phyloP scores from a whole-genome alignment of 2,797 vertebrate species.

The Aeoliscus strigatus region DNA sequence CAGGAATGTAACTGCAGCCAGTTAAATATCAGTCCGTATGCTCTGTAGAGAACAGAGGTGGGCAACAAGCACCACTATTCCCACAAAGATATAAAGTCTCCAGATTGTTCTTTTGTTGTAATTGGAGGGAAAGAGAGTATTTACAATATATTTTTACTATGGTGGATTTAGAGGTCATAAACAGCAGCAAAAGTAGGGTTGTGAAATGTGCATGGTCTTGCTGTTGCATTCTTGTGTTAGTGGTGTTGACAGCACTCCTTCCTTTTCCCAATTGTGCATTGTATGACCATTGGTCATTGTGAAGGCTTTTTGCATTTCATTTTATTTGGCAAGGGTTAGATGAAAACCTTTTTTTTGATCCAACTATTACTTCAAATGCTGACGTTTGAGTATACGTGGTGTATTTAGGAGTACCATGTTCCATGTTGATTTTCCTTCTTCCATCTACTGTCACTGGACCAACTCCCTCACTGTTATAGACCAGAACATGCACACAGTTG shows the following conservation, averaged over 20 bases:
- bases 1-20: slow-evolving; percentile 28
- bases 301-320: slow-evolving; percentile 5
- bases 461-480: not conserved
- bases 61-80: slow-evolving; percentile 16
- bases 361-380: too few relatives aligned
- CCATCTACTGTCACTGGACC: too few relatives aligned
- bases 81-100: slow-evolving; percentile 21
- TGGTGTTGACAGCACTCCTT: slow-evolving; percentile 30
- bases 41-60: slow-evolving; percentile 15
- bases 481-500: not conserved
- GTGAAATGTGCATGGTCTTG: slow-evolving; percentile 26
- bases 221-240: slow-evolving; percentile 22
- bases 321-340: slow-evolving; percentile 13
- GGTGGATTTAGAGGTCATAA: slow-evolving; percentile 46
- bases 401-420: too few relatives aligned
- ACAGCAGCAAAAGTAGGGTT: slow-evolving; percentile 32
- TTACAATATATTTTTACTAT: slow-evolving; percentile 17
- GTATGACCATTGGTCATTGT: slow-evolving; percentile 13
- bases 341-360: slow-evolving; percentile 1
- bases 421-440: too few relatives aligned
- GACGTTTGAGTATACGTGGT: too few relatives aligned
- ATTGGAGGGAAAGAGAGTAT: slow-evolving; percentile 15
- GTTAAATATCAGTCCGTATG: slow-evolving; percentile 32
- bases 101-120: slow-evolving; percentile 27
- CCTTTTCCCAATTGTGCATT: slow-evolving; percentile 19